Evolutionary conservation across 2,888 invertebrate species (phyloP), one percentile per base, ranked within the genome.

Genomic region (Suillia variegata): DNA sequence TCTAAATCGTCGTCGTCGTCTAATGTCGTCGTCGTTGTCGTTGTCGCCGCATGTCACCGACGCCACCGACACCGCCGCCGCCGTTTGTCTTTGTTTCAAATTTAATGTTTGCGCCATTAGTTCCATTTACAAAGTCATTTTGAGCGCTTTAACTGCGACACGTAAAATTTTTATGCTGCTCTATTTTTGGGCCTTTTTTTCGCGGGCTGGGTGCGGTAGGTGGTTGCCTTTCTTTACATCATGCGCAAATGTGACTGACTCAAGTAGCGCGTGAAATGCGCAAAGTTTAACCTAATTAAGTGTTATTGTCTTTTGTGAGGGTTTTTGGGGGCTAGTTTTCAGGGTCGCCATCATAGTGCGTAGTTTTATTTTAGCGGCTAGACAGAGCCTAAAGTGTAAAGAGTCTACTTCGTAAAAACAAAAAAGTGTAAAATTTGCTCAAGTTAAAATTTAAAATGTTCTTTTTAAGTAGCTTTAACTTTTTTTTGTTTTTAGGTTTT

Each of bases 221-320:
- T 31, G 31, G 31, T 31, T 31, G 31, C 31, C 13, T n/a, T 15
- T 51, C 31, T 31, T 51, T 51, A 13, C 2, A 26, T 51, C 26
- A 12, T 51, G 18, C 17, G 31, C 51, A 51, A 18, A 18, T 31
- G 31, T 31, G 6, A 8, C 6, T 31, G 31, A 31, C 31, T 31
- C 31, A 31, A 31, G 31, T 31, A 12, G 31, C 31, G 31, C 31
- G 31, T 8, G 17, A 17, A 33, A 2, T 31, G 5, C 1, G 22
- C 49, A 15, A 15, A 4, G 22, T 34, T 53, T 53, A 53, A 20
- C 53, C 53, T 21, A 38, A 56, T 42, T 58, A 33, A 8, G 47
- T 42, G 26, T 56, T 53, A 54, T 57, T 34, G 26, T 15, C 56
- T 48, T 31, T 34, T 33, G n/a, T 33, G 24, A 51, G 12, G 31